Base-by-base conservation (phyloP, 2,797 vertebrate species). In the Meriones psammophilus region DNA sequence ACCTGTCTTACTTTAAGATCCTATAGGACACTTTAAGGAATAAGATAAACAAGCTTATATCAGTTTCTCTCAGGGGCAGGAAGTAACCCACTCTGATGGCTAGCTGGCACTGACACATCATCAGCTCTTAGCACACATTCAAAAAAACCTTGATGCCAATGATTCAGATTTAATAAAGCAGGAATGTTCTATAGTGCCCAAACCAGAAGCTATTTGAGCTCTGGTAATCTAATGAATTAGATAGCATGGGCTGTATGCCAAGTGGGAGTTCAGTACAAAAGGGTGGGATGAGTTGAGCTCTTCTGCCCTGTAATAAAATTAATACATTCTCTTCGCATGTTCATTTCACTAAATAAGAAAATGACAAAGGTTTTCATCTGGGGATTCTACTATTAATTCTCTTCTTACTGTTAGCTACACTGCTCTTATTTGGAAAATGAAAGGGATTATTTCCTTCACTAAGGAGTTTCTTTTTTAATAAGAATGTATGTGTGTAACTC, bases 401-500 rank as follows among this genome's bases (percentile, higher is more conserved):
- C 12, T 81, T 96, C 86, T 96, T 95, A 91, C 71, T 97, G 86
- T 92, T 95, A 96, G 83, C 88, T 97, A 83, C 89, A 79, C 71
- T 95, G 28, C 94, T 69, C 69, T 97, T 74, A 96, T 94, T 91
- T 97, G 87, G 92, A 98, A 97, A 97, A 98, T 97, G 94, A 98
- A 97, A 97, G 88, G 93, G 96, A 96, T 97, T 97, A 95, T 97
- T 98, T 94, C 90, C 88, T 94, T 97, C 81, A 92, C 80, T 56
- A 54, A 94, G 88, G 92, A 93, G 96, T 98, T 97, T 90, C 91
- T 77, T 89, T 92, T 93, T 95, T 96, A 97, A 96, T 97, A 97
- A 97, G 96, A 97, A 94, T 92, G 60, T 94, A 92, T 89, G 92
- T 89, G 83, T 95, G 81, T 85, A 91, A 83, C 89, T 87, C 76